Conservation (phyloP, 2,888 invertebrate genomes). For the Morpho deidamia region DNA sequence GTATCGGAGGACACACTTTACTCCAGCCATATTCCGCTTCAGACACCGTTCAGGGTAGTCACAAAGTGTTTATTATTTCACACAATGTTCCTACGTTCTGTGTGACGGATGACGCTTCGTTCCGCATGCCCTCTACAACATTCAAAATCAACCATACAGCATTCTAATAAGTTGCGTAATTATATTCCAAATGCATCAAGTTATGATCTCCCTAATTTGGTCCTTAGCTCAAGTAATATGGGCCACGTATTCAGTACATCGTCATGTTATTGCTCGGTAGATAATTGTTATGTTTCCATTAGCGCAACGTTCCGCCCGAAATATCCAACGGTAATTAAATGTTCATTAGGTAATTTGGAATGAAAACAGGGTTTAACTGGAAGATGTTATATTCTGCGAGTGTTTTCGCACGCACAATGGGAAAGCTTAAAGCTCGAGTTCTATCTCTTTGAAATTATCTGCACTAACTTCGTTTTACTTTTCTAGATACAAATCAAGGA, state of each 20-base stretch:
- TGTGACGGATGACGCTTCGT: constrained; percentile 20
- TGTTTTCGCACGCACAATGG: neutral
- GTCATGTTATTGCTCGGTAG: constrained; percentile 1
- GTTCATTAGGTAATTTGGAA: constrained; percentile 3
- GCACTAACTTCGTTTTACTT: too few relatives aligned
- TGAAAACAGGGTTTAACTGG: neutral
- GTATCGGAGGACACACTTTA: neutral
- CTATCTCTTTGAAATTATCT: too few relatives aligned
- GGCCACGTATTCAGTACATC: neutral
- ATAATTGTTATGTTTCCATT: constrained; percentile 25
- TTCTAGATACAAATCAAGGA: too few relatives aligned
- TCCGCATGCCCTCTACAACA: constrained; percentile 11
- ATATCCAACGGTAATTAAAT: constrained; percentile 13
- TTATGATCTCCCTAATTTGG: constrained; percentile 7
- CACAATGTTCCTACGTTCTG: constrained; percentile 20
- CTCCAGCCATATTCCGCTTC: neutral
- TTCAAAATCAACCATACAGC: neutral
- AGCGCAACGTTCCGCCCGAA: constrained; percentile 13
- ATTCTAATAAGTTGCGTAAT: neutral
- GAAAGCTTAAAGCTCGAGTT: neutral
- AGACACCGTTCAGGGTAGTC: constrained; percentile 5
- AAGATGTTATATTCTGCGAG: neutral
- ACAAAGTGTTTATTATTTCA: constrained; percentile 13
- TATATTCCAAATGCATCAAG: neutral
- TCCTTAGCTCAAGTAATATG: constrained; percentile 1